Evolutionary conservation across 2,797 vertebrate species (phyloP), one percentile per base, ranked within the genome.

Genomic region (Rhadinocentrus ornatus): DNA sequence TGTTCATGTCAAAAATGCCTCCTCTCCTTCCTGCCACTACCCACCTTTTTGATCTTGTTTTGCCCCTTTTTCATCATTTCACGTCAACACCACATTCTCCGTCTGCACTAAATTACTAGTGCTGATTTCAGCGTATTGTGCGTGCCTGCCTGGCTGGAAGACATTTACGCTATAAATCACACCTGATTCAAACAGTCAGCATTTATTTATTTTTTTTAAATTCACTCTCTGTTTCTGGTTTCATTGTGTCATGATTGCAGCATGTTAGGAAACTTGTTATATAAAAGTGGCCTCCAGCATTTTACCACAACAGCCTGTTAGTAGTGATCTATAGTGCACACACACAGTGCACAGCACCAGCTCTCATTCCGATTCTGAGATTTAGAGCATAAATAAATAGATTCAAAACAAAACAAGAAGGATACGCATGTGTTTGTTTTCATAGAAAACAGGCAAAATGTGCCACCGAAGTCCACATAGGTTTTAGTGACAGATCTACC

Each of bases 391-490:
- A 26, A 34, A 54, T 32, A 50, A 69, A 69, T 39, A 24, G 1
- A 24, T 58, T 52, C 6, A 58, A 56, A 54, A 58, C 53, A 1
- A 24, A 63, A 63, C 37, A 31, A 48, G 13, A 53, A 26, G 3
- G 24, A 44, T n/a, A 32, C 56, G 62, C 70, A 50, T 32, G 16
- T 65, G 29, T 46, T 66, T 71, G 59, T 76, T 34, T 65, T 64
- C 18, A 64, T 41, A 50, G 61, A 73, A 73, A 81, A 60, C 16
- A 57, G 62, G 61, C 71, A 56, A 75, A 61, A 22, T 64, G 71
- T 90, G 84, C 90, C 87, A 88, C 78, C 87, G 85, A 92, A 80
- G 84, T 82, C 85, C 81, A 88, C 82, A 90, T 80, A 74, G 73
- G 80, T 86, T 83, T 46, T 72, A 86, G 73, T 85, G 77, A 75